These are phyloP conservation scores for Scaptomyza caliginosa DNA, from an alignment of 2,888 invertebrate species.

Conservation along the genomic window DNA sequence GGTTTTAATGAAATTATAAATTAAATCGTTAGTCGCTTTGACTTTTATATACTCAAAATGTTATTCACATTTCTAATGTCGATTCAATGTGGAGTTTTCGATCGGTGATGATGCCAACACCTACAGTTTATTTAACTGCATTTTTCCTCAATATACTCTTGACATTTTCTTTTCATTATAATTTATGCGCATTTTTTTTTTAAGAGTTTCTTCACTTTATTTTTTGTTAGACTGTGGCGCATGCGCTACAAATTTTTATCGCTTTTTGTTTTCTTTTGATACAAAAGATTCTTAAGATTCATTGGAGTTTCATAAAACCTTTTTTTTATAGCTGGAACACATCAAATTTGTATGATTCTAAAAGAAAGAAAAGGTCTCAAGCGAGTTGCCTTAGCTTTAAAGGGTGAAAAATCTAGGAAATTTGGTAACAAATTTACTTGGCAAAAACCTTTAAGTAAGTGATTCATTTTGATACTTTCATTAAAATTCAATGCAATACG, in stretches of 20 bases:
- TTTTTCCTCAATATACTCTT: constrained; percentile 16
- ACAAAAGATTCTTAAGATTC: constrained; percentile 30
- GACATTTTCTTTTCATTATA: constrained; percentile 45
- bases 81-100: constrained; percentile 17
- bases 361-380: neutral
- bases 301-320: constrained; percentile 28
- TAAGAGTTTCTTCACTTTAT: constrained; percentile 9
- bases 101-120: constrained; percentile 61
- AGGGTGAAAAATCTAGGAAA: neutral
- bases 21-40: constrained; percentile 34
- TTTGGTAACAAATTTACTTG: neutral
- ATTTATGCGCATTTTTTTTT: constrained; percentile 62
- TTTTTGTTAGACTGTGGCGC: constrained; percentile 44
- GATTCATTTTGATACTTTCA: neutral
- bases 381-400: neutral
- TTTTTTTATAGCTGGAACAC: constrained; percentile 53
- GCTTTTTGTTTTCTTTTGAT: constrained; percentile 20
- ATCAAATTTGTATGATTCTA: constrained; percentile 42
- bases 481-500: too few species aligned
- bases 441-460: too few species aligned
- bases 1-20: constrained; percentile 68
- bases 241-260: constrained; percentile 62
- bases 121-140: constrained; percentile 57
- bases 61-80: constrained; percentile 6
- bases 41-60: constrained; percentile 51